These are phyloP conservation scores for Tribolium castaneum DNA, from an alignment of 1,140 invertebrate species.

Conservation along the genomic window DNA sequence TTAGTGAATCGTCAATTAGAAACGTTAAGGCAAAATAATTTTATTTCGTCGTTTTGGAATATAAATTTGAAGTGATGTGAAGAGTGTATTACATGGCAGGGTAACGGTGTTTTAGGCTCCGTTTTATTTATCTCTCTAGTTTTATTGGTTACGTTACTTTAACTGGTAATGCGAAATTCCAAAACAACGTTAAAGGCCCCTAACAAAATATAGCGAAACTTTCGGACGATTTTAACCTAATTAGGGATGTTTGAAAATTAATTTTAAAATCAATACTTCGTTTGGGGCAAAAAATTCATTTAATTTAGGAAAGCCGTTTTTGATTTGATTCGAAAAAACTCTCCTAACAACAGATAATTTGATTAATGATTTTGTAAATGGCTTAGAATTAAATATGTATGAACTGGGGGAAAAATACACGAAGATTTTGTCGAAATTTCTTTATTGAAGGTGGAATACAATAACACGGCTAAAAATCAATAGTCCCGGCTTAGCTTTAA, in stretches of 20 bases:
- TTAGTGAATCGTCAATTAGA: constrained; percentile 16
- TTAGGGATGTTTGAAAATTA: constrained; percentile 22
- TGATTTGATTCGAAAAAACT: constrained; percentile 31
- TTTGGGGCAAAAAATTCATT: constrained; percentile 69
- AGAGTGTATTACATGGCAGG: constrained; percentile 14
- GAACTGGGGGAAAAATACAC: neutral
- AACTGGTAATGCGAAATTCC: constrained; percentile 22
- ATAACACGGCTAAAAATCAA: neutral
- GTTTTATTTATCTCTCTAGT: constrained; percentile 28
- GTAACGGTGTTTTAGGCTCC: neutral
- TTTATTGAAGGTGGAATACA: neutral
- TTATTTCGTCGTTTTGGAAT: constrained; percentile 1
- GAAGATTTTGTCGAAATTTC: constrained; percentile 1
- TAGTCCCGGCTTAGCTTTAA: neutral
- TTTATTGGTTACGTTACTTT: constrained; percentile 31
- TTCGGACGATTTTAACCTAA: constrained; percentile 27
- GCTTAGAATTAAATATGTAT: constrained; percentile 24
- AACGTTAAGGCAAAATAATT: neutral
- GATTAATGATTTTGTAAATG: constrained; percentile 38
- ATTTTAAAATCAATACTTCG: constrained; percentile 33
- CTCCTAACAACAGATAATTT: constrained; percentile 29
- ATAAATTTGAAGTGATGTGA: constrained; percentile 17
- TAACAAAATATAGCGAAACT: constrained; percentile 28
- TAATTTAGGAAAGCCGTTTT: constrained; percentile 5
- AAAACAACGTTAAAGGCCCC: constrained; percentile 23